These are phyloP conservation scores for Chelon labrosus DNA, from an alignment of 2,797 vertebrate species.

Conservation along the genomic window DNA sequence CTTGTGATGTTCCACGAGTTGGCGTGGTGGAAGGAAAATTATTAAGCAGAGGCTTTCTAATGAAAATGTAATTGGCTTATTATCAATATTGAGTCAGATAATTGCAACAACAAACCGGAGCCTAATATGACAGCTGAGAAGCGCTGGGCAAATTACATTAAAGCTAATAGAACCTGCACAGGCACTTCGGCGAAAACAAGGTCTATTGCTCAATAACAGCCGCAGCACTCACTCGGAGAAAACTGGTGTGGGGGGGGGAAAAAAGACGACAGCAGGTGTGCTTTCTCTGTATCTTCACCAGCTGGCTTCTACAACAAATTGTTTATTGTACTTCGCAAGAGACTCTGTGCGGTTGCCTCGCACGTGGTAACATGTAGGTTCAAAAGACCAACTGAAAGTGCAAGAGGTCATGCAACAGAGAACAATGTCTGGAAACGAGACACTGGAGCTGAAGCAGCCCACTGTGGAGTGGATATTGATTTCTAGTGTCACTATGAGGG, in stretches of 20 bases:
- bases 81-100: slow-evolving; percentile 48
- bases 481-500: background rate
- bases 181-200: slow-evolving; percentile 43
- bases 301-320: slow-evolving; percentile 7
- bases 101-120: slow-evolving; percentile 39
- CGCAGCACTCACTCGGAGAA: background rate
- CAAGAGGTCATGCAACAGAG: slow-evolving; percentile 12
- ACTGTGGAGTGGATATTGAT: background rate
- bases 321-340: slow-evolving; percentile 33
- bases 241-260: slow-evolving; percentile 4
- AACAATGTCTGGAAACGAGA: background rate
- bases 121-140: slow-evolving; percentile 45
- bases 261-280: slow-evolving; percentile 21
- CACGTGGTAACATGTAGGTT: slow-evolving; percentile 11
- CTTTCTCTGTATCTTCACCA: slow-evolving; percentile 17
- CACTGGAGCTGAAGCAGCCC: background rate
- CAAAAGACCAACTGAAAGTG: slow-evolving; percentile 18
- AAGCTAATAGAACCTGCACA: slow-evolving; percentile 45
- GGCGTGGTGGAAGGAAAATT: slow-evolving; percentile 2
- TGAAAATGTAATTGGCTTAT: slow-evolving; percentile 40
- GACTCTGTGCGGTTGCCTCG: slow-evolving; percentile 11
- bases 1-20: slow-evolving; percentile 6
- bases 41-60: slow-evolving; percentile 20
- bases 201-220: slow-evolving; percentile 53
- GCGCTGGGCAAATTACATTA: slow-evolving; percentile 30